Evolutionary conservation across 1,140 invertebrate genomes (phyloP), one percentile per base, ranked within the genome.

Genomic region (Luehdorfia chinensis): DNA sequence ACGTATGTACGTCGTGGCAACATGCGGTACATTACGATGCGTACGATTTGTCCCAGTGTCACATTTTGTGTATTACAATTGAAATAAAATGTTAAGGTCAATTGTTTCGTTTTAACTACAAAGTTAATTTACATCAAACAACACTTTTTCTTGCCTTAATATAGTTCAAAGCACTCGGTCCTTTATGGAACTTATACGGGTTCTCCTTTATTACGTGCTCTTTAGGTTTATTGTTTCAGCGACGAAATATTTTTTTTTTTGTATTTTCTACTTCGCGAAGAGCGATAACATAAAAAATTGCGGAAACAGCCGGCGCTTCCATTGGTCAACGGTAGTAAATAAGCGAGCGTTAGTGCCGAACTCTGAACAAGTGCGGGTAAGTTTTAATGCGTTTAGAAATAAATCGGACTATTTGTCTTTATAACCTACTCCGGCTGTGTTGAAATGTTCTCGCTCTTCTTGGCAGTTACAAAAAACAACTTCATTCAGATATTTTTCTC

Each of bases 381-480:
- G 61, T 76, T 80, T 80, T 80, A 75, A 80, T 72, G 69, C 50
- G 62, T 67, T 72, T 52, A 48, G 65, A 68, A 75, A 80, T 80
- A 80, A 80, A 76, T 72, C 66, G 70, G 44, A 45, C 59, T 66
- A 71, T 81, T 81, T 77, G 64, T 76, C 75, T 72, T 75, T 69
- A 74, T 76, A 78, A 62, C 59, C 53, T 53, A 50, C 64, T 59
- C 50, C 41, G 45, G 44, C 56, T 61, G 54, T 50, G 34, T 37
- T 6, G 43, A 49, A 59, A 59, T 58, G 56, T 50, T 52, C 51
- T 39, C 47, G 52, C 50, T 37, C n/a, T 23, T 23, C n/a, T 6
- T 23, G 21, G 5, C n/a, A n/a, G n/a, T n/a, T n/a, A n/a, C n/a
- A n/a, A n/a, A 23, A 23, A 23, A 23, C 5, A 23, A 23, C 5